A percentile compares a stretch with the other conserved stretches of the same genome.
phyloP scores from a whole-genome alignment of 1,140 invertebrate genomes.

The Sarcophaga bullata region DNA sequence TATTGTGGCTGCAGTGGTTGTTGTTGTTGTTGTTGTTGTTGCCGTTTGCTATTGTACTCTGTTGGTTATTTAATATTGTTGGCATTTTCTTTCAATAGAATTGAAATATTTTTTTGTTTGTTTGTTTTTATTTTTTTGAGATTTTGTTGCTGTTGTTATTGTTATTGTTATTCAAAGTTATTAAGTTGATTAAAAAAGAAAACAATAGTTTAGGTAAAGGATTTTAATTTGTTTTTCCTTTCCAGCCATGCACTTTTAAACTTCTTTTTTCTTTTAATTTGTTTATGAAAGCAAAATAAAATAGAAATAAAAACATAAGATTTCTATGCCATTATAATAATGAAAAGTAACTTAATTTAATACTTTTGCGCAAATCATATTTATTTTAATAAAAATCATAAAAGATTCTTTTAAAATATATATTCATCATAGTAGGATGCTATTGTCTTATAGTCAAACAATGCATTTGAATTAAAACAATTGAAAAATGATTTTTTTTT shows the following conservation, averaged over 20 bases:
- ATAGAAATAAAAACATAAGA: too few species aligned
- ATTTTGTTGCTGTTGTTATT: not conserved
- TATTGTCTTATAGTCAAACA: too few species aligned
- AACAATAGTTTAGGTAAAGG: not conserved
- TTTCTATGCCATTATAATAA: too few species aligned
- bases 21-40: not conserved
- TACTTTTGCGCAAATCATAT: not conserved
- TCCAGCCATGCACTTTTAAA: too few species aligned
- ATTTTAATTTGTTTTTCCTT: not conserved
- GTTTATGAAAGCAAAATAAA: too few species aligned
- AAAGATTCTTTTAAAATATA: not conserved
- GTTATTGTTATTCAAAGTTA: not conserved
- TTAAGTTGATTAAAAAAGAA: constrained; percentile 15
- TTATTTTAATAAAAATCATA: not conserved
- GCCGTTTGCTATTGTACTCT: not conserved
- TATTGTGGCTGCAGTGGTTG: not conserved
- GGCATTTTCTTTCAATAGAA: constrained; percentile 9
- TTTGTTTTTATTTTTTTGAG: not conserved
- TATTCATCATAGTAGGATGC: too few species aligned
- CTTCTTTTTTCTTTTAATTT: not conserved
- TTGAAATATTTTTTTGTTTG: not conserved
- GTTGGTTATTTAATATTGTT: constrained; percentile 19
- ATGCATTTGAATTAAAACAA: too few species aligned
- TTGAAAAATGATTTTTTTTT: too few species aligned
- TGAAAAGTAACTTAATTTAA: too few species aligned